These are phyloP conservation scores for Camptogramma bilineatum DNA, from an alignment of 2,888 invertebrate genomes.

Conservation along the genomic window DNA sequence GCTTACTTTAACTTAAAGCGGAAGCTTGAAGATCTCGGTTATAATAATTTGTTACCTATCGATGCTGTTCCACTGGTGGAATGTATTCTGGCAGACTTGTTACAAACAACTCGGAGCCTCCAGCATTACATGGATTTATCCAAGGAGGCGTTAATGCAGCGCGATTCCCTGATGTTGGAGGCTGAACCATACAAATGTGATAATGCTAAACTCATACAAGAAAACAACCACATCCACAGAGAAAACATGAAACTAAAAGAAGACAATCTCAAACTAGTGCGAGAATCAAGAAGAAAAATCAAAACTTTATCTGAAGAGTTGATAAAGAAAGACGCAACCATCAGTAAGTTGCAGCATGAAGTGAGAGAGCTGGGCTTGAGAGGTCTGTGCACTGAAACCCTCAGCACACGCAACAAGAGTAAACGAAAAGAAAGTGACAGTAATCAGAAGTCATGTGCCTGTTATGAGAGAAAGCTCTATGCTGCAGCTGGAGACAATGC, in stretches of 20 bases:
- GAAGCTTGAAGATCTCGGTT: conserved; percentile 93
- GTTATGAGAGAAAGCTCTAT: conserved; percentile 55
- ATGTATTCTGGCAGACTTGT: conserved; percentile 91
- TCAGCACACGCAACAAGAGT: conserved; percentile 75
- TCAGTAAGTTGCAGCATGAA: conserved; percentile 76
- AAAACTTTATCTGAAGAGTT: conserved; percentile 87
- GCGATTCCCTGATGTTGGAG: conserved; percentile 88
- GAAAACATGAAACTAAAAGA: conserved; percentile 88
- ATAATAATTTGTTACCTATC: conserved; percentile 89
- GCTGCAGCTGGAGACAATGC: conserved; percentile 66
- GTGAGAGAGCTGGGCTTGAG: conserved; percentile 74
- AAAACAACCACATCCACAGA: conserved; percentile 90
- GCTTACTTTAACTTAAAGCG: conserved; percentile 82
- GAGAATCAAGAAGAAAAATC: conserved; percentile 87
- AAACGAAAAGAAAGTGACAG: conserved; percentile 65
- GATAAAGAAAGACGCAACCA: conserved; percentile 78
- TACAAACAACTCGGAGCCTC: conserved; percentile 94
- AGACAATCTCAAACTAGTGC: conserved; percentile 83
- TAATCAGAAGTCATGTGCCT: conserved; percentile 59
- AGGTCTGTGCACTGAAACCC: conserved; percentile 77
- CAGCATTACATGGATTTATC: conserved; percentile 93
- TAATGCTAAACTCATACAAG: conserved; percentile 90
- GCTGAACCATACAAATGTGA: conserved; percentile 93
- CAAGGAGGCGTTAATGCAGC: conserved; percentile 89
- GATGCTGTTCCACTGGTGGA: conserved; percentile 93